Evolutionary conservation across 2,888 invertebrate genomes (phyloP).

Genomic region (Drosophila limbata): DNA sequence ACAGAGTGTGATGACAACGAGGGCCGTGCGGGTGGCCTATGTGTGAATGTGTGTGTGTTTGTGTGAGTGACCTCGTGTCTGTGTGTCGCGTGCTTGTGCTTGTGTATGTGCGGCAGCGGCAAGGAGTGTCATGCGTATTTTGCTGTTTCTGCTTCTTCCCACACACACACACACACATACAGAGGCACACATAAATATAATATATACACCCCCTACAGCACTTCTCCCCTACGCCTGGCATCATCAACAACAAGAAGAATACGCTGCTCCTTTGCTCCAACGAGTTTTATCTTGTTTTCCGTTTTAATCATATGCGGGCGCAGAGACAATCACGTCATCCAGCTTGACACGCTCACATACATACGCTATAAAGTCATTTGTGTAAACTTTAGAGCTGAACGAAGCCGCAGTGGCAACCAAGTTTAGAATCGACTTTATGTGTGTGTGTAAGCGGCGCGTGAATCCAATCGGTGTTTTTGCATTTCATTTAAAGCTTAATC

Average conservation of each 20-base stretch:
- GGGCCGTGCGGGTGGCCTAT: constrained; percentile 38
- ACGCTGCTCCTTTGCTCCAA: constrained; percentile 72
- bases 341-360: constrained; percentile 60
- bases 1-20: constrained; percentile 26
- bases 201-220: constrained; percentile 7
- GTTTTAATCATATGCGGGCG: constrained; percentile 80
- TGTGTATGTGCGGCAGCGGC: constrained; percentile 67
- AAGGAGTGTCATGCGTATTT: constrained; percentile 80
- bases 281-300: constrained; percentile 81
- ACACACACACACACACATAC: constrained; percentile 8
- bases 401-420: constrained; percentile 28
- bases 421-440: constrained; percentile 16
- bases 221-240: constrained; percentile 17
- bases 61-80: constrained; percentile 77
- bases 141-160: constrained; percentile 41
- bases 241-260: constrained; percentile 56
- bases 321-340: constrained; percentile 77
- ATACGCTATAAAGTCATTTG: constrained; percentile 67
- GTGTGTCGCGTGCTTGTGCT: constrained; percentile 68
- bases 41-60: constrained; percentile 37
- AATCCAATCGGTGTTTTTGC: constrained; percentile 55
- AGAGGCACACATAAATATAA: neutral
- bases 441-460: constrained; percentile 42
- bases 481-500: constrained; percentile 53
- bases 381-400: constrained; percentile 69